These are phyloP conservation scores for Nephrotoma flavescens DNA, from an alignment of 2,888 invertebrate species.

Conservation along the genomic window DNA sequence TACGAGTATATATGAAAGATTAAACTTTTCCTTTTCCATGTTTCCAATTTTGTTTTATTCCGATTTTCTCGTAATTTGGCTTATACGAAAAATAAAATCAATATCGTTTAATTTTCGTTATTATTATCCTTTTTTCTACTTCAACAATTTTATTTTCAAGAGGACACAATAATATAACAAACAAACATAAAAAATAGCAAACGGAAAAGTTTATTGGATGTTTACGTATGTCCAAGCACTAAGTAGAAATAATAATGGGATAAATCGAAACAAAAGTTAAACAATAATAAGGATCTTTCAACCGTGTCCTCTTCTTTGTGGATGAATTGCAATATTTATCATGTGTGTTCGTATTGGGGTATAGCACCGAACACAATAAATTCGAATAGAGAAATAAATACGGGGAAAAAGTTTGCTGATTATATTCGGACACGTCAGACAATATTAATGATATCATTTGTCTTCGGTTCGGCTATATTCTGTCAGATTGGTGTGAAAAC, in stretches of 20 bases:
- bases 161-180: not conserved
- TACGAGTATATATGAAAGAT: not conserved
- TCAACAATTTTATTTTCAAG: not conserved
- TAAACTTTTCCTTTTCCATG: not conserved
- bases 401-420: not conserved
- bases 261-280: not conserved
- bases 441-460: not conserved
- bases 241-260: not conserved
- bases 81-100: not conserved
- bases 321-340: not conserved
- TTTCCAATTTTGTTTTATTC: not conserved
- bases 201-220: not conserved
- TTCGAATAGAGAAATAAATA: not conserved
- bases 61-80: not conserved
- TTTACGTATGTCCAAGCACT: not conserved
- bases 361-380: not conserved
- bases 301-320: not conserved
- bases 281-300: not conserved
- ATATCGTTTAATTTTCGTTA: not conserved
- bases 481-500: not conserved
- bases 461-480: not conserved
- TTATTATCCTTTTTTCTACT: not conserved
- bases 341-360: not conserved
- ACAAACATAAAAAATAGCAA: not conserved
- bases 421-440: not conserved